These are phyloP conservation scores for Parasteatoda tepidariorum DNA, from an alignment of 1,140 invertebrate genomes.

Conservation along the genomic window DNA sequence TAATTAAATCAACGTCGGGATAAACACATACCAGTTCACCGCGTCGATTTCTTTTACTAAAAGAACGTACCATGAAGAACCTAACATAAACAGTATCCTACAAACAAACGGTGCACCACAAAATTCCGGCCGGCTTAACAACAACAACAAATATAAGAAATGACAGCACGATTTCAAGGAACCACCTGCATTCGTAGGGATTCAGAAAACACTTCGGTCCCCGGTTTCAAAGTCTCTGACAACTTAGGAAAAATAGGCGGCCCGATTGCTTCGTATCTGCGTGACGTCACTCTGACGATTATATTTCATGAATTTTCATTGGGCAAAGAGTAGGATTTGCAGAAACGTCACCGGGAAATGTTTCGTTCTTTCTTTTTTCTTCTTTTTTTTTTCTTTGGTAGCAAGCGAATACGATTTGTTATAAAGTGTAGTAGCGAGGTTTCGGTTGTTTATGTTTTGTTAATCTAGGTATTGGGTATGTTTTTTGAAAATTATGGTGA, in stretches of 20 bases:
- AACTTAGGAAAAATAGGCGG: conserved; percentile 1
- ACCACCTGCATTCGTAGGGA: neutral
- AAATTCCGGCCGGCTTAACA: neutral
- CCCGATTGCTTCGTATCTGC: neutral
- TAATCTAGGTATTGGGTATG: neutral
- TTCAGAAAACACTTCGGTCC: neutral
- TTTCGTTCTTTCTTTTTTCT: neutral
- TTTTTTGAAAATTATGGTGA: no score
- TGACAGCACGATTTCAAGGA: neutral
- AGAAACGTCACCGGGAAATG: neutral
- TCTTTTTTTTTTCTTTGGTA: neutral
- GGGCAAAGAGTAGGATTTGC: conserved; percentile 1
- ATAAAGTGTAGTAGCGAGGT: no score
- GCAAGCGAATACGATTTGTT: neutral
- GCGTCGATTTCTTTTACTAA: neutral
- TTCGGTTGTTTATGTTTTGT: neutral
- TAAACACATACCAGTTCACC: conserved; percentile 24
- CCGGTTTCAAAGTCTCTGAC: conserved; percentile 6
- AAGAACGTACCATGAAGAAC: neutral
- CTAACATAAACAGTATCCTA: neutral
- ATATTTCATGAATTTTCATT: neutral
- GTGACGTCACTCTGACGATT: conserved; percentile 47
- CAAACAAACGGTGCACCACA: neutral
- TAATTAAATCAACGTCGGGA: conserved; percentile 40
- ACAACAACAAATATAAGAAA: neutral